Percentiles rank a stretch among this genome's conserved stretches.
phyloP scores from a whole-genome alignment of 2,113 vertebrate species.

The Eptesicus fuscus region DNA sequence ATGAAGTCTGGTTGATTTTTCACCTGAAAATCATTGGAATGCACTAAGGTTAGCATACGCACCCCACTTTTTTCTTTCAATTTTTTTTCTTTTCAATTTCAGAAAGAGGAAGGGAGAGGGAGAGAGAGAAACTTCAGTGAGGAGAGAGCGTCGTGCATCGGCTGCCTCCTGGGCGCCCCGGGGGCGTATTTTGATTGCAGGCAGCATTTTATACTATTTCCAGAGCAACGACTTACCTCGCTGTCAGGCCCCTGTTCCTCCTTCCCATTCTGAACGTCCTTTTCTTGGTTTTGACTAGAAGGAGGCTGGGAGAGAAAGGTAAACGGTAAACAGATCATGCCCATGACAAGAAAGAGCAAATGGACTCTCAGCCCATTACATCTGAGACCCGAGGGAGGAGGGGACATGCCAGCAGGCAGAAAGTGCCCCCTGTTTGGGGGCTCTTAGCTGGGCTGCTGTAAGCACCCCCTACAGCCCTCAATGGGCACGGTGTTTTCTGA shows the following conservation, averaged over 20 bases:
- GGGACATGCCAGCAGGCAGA: neutral
- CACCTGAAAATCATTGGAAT: slow-evolving; percentile 58
- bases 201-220: neutral
- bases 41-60: neutral
- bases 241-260: slow-evolving; percentile 17
- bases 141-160: too few species aligned
- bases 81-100: neutral
- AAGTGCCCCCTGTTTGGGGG: rapidly evolving
- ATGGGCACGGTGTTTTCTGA: neutral
- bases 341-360: neutral
- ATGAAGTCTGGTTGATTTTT: slow-evolving; percentile 74
- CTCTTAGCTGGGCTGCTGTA: neutral
- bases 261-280: slow-evolving; percentile 74
- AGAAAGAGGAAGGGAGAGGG: too few species aligned
- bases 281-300: slow-evolving; percentile 54
- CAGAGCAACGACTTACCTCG: slow-evolving; percentile 77
- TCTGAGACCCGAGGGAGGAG: neutral
- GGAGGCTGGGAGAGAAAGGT: slow-evolving; percentile 63
- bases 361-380: too few species aligned
- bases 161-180: too few species aligned
- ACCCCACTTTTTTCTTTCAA: neutral
- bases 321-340: neutral
- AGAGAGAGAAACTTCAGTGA: too few species aligned
- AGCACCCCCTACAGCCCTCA: neutral
- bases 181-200: neutral